Conservation (phyloP, 1,140 invertebrate genomes). For the Atta colombica region DNA sequence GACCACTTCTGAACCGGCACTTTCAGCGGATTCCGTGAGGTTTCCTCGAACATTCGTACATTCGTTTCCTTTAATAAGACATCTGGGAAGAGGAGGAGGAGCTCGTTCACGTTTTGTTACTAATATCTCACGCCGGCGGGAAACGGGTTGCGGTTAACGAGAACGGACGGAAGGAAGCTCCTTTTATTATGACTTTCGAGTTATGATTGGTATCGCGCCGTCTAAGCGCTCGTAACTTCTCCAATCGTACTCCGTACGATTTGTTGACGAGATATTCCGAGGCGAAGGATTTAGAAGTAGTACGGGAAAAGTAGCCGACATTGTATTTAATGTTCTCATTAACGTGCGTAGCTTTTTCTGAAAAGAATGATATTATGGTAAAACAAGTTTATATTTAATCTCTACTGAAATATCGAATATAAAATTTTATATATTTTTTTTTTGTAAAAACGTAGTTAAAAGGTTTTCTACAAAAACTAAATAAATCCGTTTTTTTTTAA, state of each 20-base stretch:
- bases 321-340: neutral
- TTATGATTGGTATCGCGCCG: constrained; percentile 59
- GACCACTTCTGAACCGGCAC: constrained; percentile 68
- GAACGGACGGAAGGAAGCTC: constrained; percentile 33
- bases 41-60: constrained; percentile 58
- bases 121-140: constrained; percentile 57
- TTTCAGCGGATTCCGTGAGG: constrained; percentile 64
- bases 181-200: constrained; percentile 60
- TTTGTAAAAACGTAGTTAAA: too few relatives aligned
- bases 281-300: neutral
- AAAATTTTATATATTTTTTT: too few relatives aligned
- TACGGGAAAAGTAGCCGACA: neutral
- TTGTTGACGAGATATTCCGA: constrained; percentile 45
- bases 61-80: constrained; percentile 75
- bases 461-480: too few relatives aligned
- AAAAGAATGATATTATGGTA: neutral
- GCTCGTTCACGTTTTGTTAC: constrained; percentile 29
- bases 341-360: neutral
- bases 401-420: neutral
- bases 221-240: constrained; percentile 50
- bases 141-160: constrained; percentile 55
- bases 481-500: too few relatives aligned
- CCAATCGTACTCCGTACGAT: neutral
- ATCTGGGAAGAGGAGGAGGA: constrained; percentile 2
- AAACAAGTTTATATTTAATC: too few relatives aligned